Base-by-base conservation (phyloP, 2,888 invertebrate species). In the Lathronympha strigana region DNA sequence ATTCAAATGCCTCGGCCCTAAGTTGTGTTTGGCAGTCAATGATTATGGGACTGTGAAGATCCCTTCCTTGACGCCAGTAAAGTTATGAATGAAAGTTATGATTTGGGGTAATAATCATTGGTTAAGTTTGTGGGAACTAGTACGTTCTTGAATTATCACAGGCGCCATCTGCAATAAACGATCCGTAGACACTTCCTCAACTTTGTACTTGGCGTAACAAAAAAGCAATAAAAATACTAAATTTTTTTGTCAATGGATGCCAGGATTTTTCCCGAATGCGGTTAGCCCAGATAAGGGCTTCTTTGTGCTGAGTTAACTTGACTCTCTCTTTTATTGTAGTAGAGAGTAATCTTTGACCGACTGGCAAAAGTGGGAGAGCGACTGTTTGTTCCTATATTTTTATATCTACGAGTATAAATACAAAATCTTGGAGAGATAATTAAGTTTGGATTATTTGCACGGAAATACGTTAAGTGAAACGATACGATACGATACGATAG, bases 71-170 rank as follows among this genome's bases (percentile, higher is more conserved):
- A 53, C 36, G 36, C 23, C 49, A 31, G 43, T 40, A 40, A 19
- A 55, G 45, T 77, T 79, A 80, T 84, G 83, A 83, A 84, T 84
- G 84, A 77, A 71, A 72, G 49, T 23, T n/a, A n/a, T n/a, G 51
- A 57, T 36, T 55, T 58, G 17, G 45, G 47, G 47, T 43, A 80
- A 79, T 76, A 76, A 72, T 80, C 84, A 81, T 84, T 82, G 78
- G 78, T 76, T 75, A 76, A 80, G 78, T 83, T 80, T 81, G 80
- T 76, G 76, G 78, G 81, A 45, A 60, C 45, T 45, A 64, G 45
- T 45, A 57, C 4, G 19, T 43, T 4, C 17, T 21, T 21, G n/a
- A 23, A 23, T 47, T n/a, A 13, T 21, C 23, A 23, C 23, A 77
- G 83, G 83, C 86, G 83, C 83, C 84, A 76, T 71, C 47, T 54